Evolutionary conservation across 2,113 vertebrate species (phyloP), one percentile per base, ranked within the genome.

Genomic region (Apeltes quadracus): DNA sequence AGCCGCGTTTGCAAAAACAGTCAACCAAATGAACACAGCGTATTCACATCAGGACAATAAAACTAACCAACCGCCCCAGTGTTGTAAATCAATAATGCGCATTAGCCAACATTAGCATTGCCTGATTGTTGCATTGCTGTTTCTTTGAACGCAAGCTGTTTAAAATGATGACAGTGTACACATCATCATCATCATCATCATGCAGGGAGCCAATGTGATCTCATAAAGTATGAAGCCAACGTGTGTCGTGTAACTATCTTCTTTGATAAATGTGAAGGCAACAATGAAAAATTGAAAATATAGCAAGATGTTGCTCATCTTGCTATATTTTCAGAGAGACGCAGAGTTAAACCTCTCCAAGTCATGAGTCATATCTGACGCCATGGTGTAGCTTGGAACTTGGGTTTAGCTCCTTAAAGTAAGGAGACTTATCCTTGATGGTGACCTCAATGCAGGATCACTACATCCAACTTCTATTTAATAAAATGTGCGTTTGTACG

Each of bases 351-450:
- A 63, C 55, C n/a, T n/a, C n/a, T n/a, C n/a, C n/a, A n/a, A n/a
- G n/a, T n/a, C n/a, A n/a, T n/a, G n/a, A n/a, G n/a, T n/a, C n/a
- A n/a, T n/a, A n/a, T n/a, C n/a, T n/a, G n/a, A n/a, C n/a, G n/a
- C n/a, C n/a, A n/a, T n/a, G n/a, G n/a, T n/a, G n/a, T n/a, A n/a
- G n/a, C n/a, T n/a, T n/a, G n/a, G n/a, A n/a, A n/a, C n/a, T n/a
- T n/a, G n/a, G n/a, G n/a, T n/a, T n/a, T n/a, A n/a, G n/a, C n/a
- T 67, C 58, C 36, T 1, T 29, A 46, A 65, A 15, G 69, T 88
- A 86, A 82, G 85, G 84, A 78, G 78, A 79, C 54, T 51, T 59
- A 54, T 64, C 59, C 65, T 56, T 75, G 82, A 69, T 77, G 72
- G 79, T 79, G 79, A 71, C 80, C 75, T 68, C 55, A 27, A 66